A percentile compares a stretch with the other conserved stretches of the same genome.
Conservation (phyloP, 2,797 vertebrate genomes). For the Tragelaphus eurycerus region DNA sequence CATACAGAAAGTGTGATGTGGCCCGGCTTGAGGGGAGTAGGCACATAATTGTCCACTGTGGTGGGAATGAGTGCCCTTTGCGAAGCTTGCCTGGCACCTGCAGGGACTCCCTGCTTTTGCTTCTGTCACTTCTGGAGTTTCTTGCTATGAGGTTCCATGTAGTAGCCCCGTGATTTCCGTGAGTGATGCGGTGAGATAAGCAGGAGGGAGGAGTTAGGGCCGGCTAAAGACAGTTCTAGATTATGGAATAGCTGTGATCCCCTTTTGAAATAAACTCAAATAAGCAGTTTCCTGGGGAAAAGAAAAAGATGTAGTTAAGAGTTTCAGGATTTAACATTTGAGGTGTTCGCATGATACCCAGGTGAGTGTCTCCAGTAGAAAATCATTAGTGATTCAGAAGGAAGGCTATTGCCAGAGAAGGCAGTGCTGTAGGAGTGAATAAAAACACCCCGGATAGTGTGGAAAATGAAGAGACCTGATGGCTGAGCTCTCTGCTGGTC, state of each 20-base stretch:
- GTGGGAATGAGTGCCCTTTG: neutral
- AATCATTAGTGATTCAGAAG: neutral
- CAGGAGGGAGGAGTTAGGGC: neutral
- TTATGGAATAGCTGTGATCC: neutral
- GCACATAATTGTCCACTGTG: accelerated
- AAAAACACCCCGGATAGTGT: neutral
- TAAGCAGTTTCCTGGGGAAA: neutral
- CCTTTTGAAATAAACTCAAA: neutral
- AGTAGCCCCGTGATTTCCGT: neutral
- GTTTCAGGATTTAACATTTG: neutral
- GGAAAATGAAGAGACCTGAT: neutral
- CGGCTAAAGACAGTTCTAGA: neutral
- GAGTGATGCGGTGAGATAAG: neutral
- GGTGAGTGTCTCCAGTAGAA: neutral
- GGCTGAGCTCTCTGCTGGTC: neutral
- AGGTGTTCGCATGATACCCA: neutral
- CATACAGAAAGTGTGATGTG: neutral
- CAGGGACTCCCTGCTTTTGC: neutral
- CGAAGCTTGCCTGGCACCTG: neutral
- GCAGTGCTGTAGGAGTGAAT: neutral
- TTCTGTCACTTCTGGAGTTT: neutral
- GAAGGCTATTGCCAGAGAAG: neutral
- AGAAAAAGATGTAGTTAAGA: neutral
- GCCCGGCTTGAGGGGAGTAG: neutral
- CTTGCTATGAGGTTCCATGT: neutral